Conservation (phyloP, 2,113 vertebrate species). For the Rafetus swinhoei region DNA sequence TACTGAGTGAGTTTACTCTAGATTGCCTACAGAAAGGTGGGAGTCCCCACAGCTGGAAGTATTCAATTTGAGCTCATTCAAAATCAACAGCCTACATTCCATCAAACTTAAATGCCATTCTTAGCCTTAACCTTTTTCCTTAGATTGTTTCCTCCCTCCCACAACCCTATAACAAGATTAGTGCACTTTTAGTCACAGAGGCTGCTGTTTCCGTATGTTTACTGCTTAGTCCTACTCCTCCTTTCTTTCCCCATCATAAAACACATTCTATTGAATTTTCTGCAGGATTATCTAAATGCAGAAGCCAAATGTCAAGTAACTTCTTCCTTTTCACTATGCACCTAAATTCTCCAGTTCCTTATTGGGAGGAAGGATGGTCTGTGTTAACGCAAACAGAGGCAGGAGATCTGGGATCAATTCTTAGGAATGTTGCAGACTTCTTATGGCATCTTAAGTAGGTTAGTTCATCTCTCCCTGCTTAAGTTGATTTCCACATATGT, state of each 20-base stretch:
- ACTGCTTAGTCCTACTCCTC: accelerated
- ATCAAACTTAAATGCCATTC: neutral
- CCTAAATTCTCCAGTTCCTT: neutral
- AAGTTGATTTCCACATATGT: neutral
- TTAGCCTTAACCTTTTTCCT: neutral
- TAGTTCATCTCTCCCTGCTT: accelerated
- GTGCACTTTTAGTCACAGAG: neutral
- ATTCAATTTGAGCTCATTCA: neutral
- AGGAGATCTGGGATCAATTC: neutral
- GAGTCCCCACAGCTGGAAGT: neutral
- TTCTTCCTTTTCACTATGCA: accelerated
- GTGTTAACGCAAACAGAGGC: neutral
- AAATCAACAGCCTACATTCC: neutral
- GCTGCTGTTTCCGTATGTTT: neutral
- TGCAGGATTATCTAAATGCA: neutral
- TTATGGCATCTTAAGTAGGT: accelerated
- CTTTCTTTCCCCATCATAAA: accelerated
- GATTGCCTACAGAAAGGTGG: neutral
- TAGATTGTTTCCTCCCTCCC: neutral
- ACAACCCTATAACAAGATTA: neutral
- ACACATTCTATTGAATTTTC: neutral
- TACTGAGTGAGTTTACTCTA: neutral
- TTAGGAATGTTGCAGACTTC: neutral
- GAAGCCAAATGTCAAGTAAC: neutral
- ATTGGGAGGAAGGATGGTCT: neutral